Evolutionary conservation across 37 sponge, comb jelly and placozoan genomes (phyloP).

Genomic region (Theonella swinhoei): DNA sequence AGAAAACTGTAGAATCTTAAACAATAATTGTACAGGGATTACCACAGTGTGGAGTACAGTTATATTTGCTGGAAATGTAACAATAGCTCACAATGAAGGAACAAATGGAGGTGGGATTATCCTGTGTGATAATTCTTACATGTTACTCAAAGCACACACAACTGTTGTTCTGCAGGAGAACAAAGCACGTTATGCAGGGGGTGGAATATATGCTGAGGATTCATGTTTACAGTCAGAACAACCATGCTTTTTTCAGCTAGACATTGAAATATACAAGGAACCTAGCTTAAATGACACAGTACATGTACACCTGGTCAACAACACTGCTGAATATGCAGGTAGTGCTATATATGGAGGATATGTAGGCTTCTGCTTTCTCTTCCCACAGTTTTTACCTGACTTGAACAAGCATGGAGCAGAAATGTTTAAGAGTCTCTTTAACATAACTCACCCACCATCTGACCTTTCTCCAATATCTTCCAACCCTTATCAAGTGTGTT

Average conservation of each 20-base stretch:
- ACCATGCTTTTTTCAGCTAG: conserved; percentile 28
- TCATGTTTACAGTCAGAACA: conserved; percentile 4
- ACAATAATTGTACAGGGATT: background rate
- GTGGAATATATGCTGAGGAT: conserved; percentile 11
- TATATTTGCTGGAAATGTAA: background rate
- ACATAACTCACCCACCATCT: too few species aligned
- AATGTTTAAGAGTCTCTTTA: too few species aligned
- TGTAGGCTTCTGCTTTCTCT: too few species aligned
- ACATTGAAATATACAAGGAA: background rate
- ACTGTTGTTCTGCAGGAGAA: background rate
- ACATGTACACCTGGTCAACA: too few species aligned
- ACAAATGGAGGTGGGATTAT: conserved; percentile 20
- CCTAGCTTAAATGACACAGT: background rate
- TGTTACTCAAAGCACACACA: conserved; percentile 17
- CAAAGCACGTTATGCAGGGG: background rate
- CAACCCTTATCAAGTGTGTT: conserved; percentile 8
- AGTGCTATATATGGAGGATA: too few species aligned
- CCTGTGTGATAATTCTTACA: background rate
- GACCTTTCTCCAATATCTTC: too few species aligned
- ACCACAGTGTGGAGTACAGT: background rate
- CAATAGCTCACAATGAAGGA: background rate
- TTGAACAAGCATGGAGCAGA: too few species aligned
- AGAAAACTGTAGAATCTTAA: background rate
- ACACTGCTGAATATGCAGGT: too few species aligned
- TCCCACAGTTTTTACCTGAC: too few species aligned